Evolutionary conservation across 2,797 vertebrate genomes (phyloP), one percentile per base, ranked within the genome.

Genomic region (Halcyon chelicuti): DNA sequence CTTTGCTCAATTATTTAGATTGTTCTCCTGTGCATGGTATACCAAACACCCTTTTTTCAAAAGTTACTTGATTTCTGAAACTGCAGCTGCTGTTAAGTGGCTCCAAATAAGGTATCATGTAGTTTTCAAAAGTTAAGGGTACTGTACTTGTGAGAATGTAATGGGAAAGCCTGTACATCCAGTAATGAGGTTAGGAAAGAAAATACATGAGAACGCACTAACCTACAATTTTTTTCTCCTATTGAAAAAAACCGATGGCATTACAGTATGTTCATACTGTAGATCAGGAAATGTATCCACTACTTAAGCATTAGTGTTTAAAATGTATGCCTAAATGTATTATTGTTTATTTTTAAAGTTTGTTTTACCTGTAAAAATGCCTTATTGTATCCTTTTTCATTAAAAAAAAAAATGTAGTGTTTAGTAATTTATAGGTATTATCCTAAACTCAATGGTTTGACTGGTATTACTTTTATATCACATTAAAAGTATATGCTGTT

Each of bases 341-440:
- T 97, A 95, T 96, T 95, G 95, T 93, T 97, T 85, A 61, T 96
- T 95, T 97, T 96, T 93, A 8, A 80, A 84, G 91, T 95, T 92
- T 88, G 90, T 97, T 98, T 98, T 96, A 96, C 96, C 88, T 97
- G 96, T 97, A 95, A 96, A 97, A 97, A 97, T 95, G 97, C 97
- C 95, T 97, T 97, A 96, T 46, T 96, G 92, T 97, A 95, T 92
- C 93, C 93, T 13, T 35, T 96, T 94, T 96, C 94, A 73, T 87
- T 91, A 66, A 91, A 85, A 70, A 91, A 85, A 70, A 51, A 46
- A 40, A n/a, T 73, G 71, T 94, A 92, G 88, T 95, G 90, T 65
- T 96, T 96, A 96, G 95, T 96, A 94, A 80, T 94, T 96, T 96
- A 86, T 97, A 91, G 90, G 14, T 94, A 60, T 93, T 90, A 92